Percentiles rank a stretch among this genome's conserved stretches.
These are phyloP conservation scores for Nephrocerus scutellatus DNA, from an alignment of 2,888 invertebrate genomes.

Conservation along the genomic window DNA sequence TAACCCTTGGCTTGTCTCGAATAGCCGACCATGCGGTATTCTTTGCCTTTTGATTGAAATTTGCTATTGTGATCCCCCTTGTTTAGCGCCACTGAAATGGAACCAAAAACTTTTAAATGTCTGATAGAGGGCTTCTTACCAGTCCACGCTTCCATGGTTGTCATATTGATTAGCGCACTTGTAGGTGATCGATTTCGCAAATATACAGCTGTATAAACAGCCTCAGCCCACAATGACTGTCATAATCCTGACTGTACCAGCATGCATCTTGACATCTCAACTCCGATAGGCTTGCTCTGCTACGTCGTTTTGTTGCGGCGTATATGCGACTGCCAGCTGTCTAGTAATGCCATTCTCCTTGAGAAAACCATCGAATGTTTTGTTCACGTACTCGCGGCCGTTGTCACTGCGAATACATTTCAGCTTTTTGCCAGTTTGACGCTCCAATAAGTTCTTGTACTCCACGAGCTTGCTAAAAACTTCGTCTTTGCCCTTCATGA, in stretches of 20 bases:
- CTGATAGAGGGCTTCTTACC: conserved; percentile 11
- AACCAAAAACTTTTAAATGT: conserved; percentile 14
- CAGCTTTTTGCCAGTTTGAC: conserved; percentile 12
- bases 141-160: conserved; percentile 13
- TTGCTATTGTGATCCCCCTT: conserved; percentile 11
- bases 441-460: conserved; percentile 14
- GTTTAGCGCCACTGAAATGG: conserved; percentile 8
- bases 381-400: conserved; percentile 13
- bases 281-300: conserved; percentile 16
- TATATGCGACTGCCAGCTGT: conserved; percentile 15
- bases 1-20: conserved; percentile 5
- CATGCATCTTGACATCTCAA: conserved; percentile 16
- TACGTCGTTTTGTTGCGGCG: conserved; percentile 19
- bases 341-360: conserved; percentile 10
- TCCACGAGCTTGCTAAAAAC: conserved; percentile 14
- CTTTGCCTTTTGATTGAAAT: conserved; percentile 11
- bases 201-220: conserved; percentile 12
- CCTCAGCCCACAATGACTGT: conserved; percentile 18
- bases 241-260: conserved; percentile 7
- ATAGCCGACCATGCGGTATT: conserved; percentile 15
- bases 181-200: conserved; percentile 15
- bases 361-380: conserved; percentile 10
- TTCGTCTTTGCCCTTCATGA: conserved; percentile 15
- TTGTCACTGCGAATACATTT: conserved; percentile 18
- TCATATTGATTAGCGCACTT: conserved; percentile 4